Evolutionary conservation across 2,113 vertebrate species (phyloP), one percentile per base, ranked within the genome.

Genomic region (Salvator merianae): DNA sequence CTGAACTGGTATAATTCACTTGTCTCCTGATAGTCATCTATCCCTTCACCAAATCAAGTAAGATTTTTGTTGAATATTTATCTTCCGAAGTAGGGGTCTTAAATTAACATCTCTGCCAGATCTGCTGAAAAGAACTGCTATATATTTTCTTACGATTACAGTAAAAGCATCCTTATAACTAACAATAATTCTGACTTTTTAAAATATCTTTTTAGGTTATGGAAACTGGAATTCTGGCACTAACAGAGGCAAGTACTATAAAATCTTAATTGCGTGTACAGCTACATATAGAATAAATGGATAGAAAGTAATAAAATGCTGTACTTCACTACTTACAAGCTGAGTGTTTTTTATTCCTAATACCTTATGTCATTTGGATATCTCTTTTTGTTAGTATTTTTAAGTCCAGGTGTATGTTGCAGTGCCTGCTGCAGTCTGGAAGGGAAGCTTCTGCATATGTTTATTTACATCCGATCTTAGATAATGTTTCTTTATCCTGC

Each of bases 161-260:
- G 1, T 36, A 0, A 3, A 3, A 30, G 43, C 0, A 0, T 3
- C 70, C 5, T 20, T 55, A 20, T 0, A 5, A 50, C 77, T 4
- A 3, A 26, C 0, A 2, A 65, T 65, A 30, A 1, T 65, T 65
- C 30, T 65, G 28, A 65, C 63, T 65, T 30, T 65, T 28, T 65
- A 65, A 65, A 65, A 65, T 26, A 86, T 85, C 84, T 86, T 93
- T 93, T 24, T 89, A 96, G 95, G 95, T 43, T 96, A 96, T n/a
- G 95, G 95, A 80, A 94, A 95, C 82, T 96, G 95, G 95, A 96
- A 94, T 77, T 95, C 95, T 70, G 95, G 94, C 71, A 89, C 94
- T 59, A 95, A 93, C 83, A 92, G 95, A 95, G 95, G 95, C 79
- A 93, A 96, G 95, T 94, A 71, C 34, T 1, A 43, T 40, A 5